Percentiles rank a stretch among this genome's conserved stretches.
Evolutionary conservation across 1,140 invertebrate species (phyloP).

Genomic region (Drosophila orena): DNA sequence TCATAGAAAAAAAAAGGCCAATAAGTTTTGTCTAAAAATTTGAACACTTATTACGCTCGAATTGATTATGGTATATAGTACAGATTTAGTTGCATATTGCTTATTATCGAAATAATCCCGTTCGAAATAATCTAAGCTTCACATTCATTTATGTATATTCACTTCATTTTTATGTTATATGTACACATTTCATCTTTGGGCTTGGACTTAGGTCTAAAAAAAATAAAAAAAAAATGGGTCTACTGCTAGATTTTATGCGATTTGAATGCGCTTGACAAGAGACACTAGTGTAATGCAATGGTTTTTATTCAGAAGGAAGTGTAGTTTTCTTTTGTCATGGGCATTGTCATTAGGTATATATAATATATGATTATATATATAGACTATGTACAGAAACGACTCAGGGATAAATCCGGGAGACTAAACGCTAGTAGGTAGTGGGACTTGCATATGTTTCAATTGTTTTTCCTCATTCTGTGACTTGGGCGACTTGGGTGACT

Average conservation of each 20-base stretch:
- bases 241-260: constrained; percentile 56
- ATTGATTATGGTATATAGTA: constrained; percentile 29
- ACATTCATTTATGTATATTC: too few relatives aligned
- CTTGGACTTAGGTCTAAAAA: constrained; percentile 16
- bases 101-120: constrained; percentile 37
- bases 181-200: constrained; percentile 34
- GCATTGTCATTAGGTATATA: constrained; percentile 2
- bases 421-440: constrained; percentile 9
- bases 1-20: constrained; percentile 55
- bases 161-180: constrained; percentile 30
- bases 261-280: constrained; percentile 16
- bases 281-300: neutral
- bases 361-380: neutral
- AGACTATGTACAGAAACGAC: constrained; percentile 40
- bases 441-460: neutral
- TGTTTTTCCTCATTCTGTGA: constrained; percentile 1
- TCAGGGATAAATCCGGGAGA: constrained; percentile 6
- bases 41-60: constrained; percentile 56
- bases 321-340: constrained; percentile 4
- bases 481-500: too few relatives aligned
- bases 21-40: constrained; percentile 56
- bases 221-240: constrained; percentile 50
- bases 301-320: too few relatives aligned
- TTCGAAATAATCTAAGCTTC: constrained; percentile 6
- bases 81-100: constrained; percentile 52